These are phyloP conservation scores for Neolamprologus hecqui DNA, from an alignment of 2,113 vertebrate genomes.

Conservation along the genomic window DNA sequence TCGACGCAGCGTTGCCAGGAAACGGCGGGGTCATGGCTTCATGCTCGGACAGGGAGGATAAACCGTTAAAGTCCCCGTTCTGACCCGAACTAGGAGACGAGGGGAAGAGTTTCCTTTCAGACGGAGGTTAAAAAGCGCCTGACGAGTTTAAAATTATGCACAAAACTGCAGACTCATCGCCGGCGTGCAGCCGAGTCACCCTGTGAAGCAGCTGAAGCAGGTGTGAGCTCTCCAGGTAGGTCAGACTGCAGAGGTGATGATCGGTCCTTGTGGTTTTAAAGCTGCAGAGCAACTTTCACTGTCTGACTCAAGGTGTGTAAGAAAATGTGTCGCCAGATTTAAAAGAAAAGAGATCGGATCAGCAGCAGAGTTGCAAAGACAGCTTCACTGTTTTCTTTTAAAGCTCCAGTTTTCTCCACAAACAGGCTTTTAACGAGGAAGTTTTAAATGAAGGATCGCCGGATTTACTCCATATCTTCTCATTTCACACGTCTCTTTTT, in stretches of 20 bases:
- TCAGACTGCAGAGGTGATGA: not conserved
- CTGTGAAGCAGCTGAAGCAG: not conserved
- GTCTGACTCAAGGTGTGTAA: not conserved
- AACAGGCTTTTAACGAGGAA: not conserved
- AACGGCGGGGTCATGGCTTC: conserved; percentile 22
- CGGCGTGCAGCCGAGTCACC: not conserved
- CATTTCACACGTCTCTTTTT: not conserved
- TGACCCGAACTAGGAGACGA: not conserved
- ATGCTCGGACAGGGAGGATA: conserved; percentile 26
- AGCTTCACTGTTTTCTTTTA: not conserved
- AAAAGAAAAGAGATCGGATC: not conserved
- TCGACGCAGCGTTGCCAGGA: not conserved
- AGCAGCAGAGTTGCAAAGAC: conserved; percentile 2
- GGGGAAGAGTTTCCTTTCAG: not conserved
- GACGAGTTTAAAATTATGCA: not conserved
- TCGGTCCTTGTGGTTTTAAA: not conserved
- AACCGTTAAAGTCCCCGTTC: not conserved
- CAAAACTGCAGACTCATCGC: not conserved
- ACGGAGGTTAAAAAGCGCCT: not conserved
- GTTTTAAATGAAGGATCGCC: not conserved
- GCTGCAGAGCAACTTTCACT: not conserved
- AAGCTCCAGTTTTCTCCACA: not conserved
- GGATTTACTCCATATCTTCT: not conserved
- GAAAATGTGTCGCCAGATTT: not conserved
- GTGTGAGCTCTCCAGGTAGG: not conserved